Evolutionary conservation across 2,888 invertebrate genomes (phyloP).

Genomic region (Rhamnusium bicolor): DNA sequence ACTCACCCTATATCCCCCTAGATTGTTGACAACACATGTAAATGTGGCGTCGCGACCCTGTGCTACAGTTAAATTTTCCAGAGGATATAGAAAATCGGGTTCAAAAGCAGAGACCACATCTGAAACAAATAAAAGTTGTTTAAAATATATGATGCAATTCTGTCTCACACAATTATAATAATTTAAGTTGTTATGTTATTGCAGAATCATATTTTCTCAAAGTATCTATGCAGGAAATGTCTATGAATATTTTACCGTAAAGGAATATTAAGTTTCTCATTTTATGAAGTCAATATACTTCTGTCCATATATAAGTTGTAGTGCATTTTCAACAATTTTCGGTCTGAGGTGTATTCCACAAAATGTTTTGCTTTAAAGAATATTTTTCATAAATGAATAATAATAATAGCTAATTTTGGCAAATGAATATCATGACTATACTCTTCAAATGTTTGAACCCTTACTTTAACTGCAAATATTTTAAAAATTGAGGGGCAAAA

Average conservation of each 20-base stretch:
- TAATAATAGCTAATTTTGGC: too few relatives aligned
- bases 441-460: too few relatives aligned
- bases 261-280: slow-evolving; percentile 3
- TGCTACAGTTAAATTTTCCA: slow-evolving; percentile 88
- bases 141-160: slow-evolving; percentile 5
- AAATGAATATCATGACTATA: too few relatives aligned
- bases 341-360: neutral
- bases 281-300: neutral
- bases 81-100: slow-evolving; percentile 85
- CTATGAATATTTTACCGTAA: slow-evolving; percentile 4
- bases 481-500: too few relatives aligned
- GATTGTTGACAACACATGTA: slow-evolving; percentile 89
- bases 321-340: neutral
- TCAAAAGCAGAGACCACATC: slow-evolving; percentile 82
- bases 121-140: slow-evolving; percentile 59
- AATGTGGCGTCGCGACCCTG: slow-evolving; percentile 89
- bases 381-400: neutral
- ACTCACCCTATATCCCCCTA: slow-evolving; percentile 91
- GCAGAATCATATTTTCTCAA: slow-evolving; percentile 5
- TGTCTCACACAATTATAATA: neutral
- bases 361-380: neutral
- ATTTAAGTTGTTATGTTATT: slow-evolving; percentile 1
- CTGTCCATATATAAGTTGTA: neutral
- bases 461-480: too few relatives aligned
- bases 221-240: neutral